Evolutionary conservation across 2,113 vertebrate species (phyloP).

Genomic region (Amblyornis subalaris): DNA sequence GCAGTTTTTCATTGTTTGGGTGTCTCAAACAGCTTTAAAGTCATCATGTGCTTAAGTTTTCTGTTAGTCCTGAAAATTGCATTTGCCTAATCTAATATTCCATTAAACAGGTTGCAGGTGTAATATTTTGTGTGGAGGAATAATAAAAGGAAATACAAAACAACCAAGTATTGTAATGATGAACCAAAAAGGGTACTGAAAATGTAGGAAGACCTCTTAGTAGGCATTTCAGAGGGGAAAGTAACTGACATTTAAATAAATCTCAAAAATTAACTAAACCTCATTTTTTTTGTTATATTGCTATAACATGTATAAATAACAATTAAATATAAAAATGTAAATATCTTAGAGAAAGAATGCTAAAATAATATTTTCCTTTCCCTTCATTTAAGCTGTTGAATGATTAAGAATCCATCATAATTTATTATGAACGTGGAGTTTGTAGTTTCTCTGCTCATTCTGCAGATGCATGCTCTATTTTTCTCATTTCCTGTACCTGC

Average conservation of each 20-base stretch:
- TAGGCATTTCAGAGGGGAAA: background rate
- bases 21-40: background rate
- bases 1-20: background rate
- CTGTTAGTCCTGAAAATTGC: background rate
- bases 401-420: background rate
- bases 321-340: background rate
- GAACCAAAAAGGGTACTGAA: background rate
- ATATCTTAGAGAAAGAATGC: background rate
- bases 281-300: background rate
- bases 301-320: background rate
- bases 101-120: background rate
- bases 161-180: background rate
- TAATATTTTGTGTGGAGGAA: background rate
- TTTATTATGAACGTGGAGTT: background rate
- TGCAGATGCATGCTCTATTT: background rate
- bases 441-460: background rate
- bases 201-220: background rate
- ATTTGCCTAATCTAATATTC: background rate
- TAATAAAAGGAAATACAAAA: background rate
- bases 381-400: background rate
- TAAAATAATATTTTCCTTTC: background rate
- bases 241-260: background rate
- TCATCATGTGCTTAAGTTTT: background rate
- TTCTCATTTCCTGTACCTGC: background rate
- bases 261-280: background rate